A percentile compares a stretch with the other conserved stretches of the same genome.
phyloP scores from a whole-genome alignment of 2,113 vertebrate genomes.

The Triplophysa rosa region DNA sequence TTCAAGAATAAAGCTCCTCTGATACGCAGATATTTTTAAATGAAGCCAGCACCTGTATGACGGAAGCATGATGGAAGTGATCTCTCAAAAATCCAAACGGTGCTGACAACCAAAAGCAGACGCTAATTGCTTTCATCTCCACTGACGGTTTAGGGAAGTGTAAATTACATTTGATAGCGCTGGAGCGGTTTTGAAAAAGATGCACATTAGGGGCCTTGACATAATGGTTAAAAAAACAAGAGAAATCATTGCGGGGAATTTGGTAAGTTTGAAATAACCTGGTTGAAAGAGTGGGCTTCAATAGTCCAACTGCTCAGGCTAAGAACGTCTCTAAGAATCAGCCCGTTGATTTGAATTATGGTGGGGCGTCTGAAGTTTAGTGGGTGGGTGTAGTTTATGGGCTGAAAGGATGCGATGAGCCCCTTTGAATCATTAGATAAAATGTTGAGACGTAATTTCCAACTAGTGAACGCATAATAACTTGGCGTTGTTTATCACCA shows the following conservation, averaged over 20 bases:
- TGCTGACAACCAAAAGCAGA: conserved; percentile 31
- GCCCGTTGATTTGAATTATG: background rate
- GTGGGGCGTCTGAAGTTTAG: background rate
- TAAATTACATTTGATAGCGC: conserved; percentile 44
- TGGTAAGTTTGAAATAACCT: conserved; percentile 18
- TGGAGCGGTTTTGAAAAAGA: conserved; percentile 43
- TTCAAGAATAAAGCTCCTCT: background rate
- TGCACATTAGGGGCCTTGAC: conserved; percentile 40
- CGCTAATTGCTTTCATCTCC: conserved; percentile 44
- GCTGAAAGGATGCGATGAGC: conserved; percentile 4
- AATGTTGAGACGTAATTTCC: conserved; percentile 4
- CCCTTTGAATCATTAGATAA: conserved; percentile 20
- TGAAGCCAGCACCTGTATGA: conserved; percentile 16
- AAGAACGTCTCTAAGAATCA: background rate
- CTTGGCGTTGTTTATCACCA: conserved; percentile 31
- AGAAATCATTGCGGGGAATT: conserved; percentile 36
- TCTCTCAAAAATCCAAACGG: conserved; percentile 34
- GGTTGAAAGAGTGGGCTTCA: conserved; percentile 12
- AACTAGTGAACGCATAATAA: conserved; percentile 34
- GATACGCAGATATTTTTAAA: background rate
- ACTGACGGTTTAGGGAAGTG: conserved; percentile 41
- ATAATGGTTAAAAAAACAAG: conserved; percentile 15
- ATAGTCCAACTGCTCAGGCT: background rate
- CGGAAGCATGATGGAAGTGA: background rate
- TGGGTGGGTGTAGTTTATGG: conserved; percentile 20